A percentile compares a stretch with the other conserved stretches of the same genome.
Evolutionary conservation across 1,140 invertebrate species (phyloP).

Genomic region (Scaptomyza montana): DNA sequence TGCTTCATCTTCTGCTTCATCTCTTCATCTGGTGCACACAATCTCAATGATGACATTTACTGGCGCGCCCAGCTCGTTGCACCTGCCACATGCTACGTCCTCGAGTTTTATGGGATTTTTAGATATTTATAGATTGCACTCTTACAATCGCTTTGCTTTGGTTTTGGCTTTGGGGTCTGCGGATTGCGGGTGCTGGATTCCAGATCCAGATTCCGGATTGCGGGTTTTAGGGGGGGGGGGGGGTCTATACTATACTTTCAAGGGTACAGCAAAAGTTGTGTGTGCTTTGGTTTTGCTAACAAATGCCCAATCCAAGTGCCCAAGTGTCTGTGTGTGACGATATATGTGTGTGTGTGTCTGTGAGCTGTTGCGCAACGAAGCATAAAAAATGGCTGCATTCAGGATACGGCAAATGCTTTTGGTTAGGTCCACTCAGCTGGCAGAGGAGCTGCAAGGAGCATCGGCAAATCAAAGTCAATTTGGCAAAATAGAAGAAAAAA

Average conservation of each 20-base stretch:
- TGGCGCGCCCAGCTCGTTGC: conserved; percentile 30
- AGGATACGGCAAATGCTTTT: conserved; percentile 44
- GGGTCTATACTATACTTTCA: too few species aligned
- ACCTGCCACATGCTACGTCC: conserved; percentile 38
- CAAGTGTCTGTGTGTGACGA: conserved; percentile 6
- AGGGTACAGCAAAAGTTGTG: conserved; percentile 13
- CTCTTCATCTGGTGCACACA: conserved; percentile 14
- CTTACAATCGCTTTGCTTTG: conserved; percentile 38
- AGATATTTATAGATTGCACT: conserved; percentile 79
- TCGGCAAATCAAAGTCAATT: conserved; percentile 52
- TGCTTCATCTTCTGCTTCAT: not conserved
- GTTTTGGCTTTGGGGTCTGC: conserved; percentile 4
- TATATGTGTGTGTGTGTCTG: conserved; percentile 6
- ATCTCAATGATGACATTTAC: conserved; percentile 61
- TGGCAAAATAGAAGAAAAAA: conserved; percentile 29
- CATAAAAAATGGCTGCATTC: conserved; percentile 72
- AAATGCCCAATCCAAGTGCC: conserved; percentile 31
- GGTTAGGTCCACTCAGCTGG: conserved; percentile 9
- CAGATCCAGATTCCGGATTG: not conserved
- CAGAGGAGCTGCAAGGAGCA: not conserved
- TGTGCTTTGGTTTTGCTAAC: conserved; percentile 19
- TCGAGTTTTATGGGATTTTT: conserved; percentile 74
- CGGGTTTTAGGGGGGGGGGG: too few species aligned
- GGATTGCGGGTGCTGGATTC: not conserved
- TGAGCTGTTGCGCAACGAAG: conserved; percentile 52